Evolutionary conservation across 2,113 vertebrate genomes (phyloP).

Genomic region (Pungitius pungitius): DNA sequence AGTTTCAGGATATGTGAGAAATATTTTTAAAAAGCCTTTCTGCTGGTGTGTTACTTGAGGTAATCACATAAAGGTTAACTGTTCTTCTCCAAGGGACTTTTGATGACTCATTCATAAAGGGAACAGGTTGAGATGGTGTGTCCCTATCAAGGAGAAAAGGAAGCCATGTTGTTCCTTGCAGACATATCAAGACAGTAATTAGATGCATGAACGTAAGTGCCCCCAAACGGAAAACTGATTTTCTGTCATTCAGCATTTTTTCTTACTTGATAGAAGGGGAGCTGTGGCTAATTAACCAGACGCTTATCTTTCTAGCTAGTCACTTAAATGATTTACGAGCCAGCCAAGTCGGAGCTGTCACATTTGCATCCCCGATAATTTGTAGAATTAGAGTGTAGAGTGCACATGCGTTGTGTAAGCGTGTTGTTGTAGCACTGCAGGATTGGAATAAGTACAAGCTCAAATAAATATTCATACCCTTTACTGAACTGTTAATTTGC

Average conservation of each 20-base stretch:
- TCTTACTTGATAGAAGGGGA: slow-evolving; percentile 24
- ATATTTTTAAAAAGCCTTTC: slow-evolving; percentile 4
- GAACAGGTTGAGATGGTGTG: slow-evolving; percentile 37
- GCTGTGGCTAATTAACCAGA: slow-evolving; percentile 48
- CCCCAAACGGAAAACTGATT: slow-evolving; percentile 46
- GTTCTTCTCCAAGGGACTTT: slow-evolving; percentile 58
- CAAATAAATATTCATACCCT: slow-evolving; percentile 1
- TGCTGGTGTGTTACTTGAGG: slow-evolving; percentile 2
- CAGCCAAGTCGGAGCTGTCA: slow-evolving; percentile 18
- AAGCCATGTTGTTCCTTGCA: slow-evolving; percentile 48
- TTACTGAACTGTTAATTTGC: slow-evolving; percentile 24
- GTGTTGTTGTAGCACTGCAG: background rate
- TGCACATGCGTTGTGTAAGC: background rate
- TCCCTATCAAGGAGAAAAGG: slow-evolving; percentile 51
- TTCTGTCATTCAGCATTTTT: slow-evolving; percentile 27
- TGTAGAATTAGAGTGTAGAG: slow-evolving; percentile 15
- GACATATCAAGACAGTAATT: slow-evolving; percentile 56
- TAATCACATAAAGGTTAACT: slow-evolving; percentile 70
- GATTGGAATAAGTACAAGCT: slow-evolving; percentile 4
- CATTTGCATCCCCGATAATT: slow-evolving; percentile 13
- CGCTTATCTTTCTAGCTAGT: slow-evolving; percentile 13
- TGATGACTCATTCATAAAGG: slow-evolving; percentile 74
- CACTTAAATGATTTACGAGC: slow-evolving; percentile 27
- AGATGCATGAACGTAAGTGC: slow-evolving; percentile 45
- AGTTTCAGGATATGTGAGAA: background rate